A percentile compares a stretch with the other conserved stretches of the same genome.
Evolutionary conservation across 2,888 invertebrate species (phyloP).

Genomic region (Spodoptera picta): DNA sequence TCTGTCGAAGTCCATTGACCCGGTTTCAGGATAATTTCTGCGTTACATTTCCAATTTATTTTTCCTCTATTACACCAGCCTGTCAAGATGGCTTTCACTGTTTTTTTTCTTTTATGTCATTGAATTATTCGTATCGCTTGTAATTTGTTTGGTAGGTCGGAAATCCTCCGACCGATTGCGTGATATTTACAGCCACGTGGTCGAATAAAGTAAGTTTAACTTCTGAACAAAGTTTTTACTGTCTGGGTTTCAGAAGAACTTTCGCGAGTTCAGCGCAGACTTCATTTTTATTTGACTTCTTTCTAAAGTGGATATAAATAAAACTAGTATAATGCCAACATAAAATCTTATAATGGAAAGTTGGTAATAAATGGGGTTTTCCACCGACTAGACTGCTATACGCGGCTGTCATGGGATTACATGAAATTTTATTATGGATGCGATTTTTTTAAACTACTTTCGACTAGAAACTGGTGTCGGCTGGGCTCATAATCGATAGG

Average conservation of each 20-base stretch:
- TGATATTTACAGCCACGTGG: conserved; percentile 18
- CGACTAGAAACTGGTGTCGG: conserved; percentile 41
- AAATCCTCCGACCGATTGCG: not conserved
- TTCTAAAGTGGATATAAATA: not conserved
- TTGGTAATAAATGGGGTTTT: not conserved
- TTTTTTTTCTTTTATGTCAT: conserved; percentile 43
- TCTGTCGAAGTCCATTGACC: conserved; percentile 49
- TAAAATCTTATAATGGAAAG: too few species aligned
- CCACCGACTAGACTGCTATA: not conserved
- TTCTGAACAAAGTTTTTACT: conserved; percentile 13
- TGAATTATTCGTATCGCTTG: conserved; percentile 22
- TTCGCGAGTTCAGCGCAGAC: not conserved
- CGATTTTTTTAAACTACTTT: conserved; percentile 51
- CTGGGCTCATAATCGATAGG: conserved; percentile 56
- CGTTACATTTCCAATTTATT: conserved; percentile 55
- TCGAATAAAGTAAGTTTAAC: not conserved
- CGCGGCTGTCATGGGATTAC: not conserved
- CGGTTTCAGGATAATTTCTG: conserved; percentile 35
- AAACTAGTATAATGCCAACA: not conserved
- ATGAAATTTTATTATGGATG: conserved; percentile 29
- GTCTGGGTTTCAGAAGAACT: conserved; percentile 10
- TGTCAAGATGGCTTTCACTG: conserved; percentile 49
- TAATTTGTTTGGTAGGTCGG: conserved; percentile 5
- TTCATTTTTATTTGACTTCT: not conserved
- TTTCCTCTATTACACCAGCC: conserved; percentile 42